Percentiles rank a stretch among this genome's conserved stretches.
Conservation (phyloP, 1,140 invertebrate species). For the Drosophila subobscura region DNA sequence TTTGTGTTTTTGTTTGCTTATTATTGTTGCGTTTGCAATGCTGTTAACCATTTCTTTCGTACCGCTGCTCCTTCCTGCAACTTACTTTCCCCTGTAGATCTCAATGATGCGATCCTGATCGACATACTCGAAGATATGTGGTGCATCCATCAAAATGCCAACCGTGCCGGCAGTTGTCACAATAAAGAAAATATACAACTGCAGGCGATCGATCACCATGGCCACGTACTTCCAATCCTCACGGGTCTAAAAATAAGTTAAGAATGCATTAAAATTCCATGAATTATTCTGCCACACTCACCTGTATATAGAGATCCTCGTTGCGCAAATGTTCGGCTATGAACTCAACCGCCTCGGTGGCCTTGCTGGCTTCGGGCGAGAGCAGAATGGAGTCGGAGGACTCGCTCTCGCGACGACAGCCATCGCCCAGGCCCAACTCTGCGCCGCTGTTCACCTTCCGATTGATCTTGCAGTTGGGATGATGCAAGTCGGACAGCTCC, state of each 20-base stretch:
- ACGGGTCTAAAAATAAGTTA: conserved; percentile 88
- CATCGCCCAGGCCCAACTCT: conserved; percentile 86
- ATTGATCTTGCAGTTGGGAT: conserved; percentile 98
- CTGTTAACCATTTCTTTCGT: conserved; percentile 66
- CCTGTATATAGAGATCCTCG: conserved; percentile 98
- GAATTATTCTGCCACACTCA: conserved; percentile 72
- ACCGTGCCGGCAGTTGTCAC: conserved; percentile 98
- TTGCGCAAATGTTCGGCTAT: conserved; percentile 98
- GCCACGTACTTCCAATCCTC: conserved; percentile 99
- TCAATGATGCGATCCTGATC: conserved; percentile 98
- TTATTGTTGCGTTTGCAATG: conserved; percentile 81
- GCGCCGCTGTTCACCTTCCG: conserved; percentile 90
- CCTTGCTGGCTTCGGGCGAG: conserved; percentile 96
- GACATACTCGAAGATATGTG: conserved; percentile 99
- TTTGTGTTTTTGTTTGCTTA: conserved; percentile 34
- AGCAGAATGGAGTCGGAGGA: conserved; percentile 94
- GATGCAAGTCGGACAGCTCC: conserved; percentile 96
- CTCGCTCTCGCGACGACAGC: conserved; percentile 92
- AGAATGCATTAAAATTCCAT: neutral
- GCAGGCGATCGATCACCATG: conserved; percentile 99
- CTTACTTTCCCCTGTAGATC: conserved; percentile 95
- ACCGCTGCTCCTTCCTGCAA: neutral
- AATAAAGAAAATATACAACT: conserved; percentile 98
- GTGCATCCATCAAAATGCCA: conserved; percentile 99
- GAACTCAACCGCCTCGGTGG: conserved; percentile 98